Percentiles rank a stretch among this genome's conserved stretches.
Evolutionary conservation across 2,888 invertebrate genomes (phyloP).

Genomic region (Osedax frankpressi): DNA sequence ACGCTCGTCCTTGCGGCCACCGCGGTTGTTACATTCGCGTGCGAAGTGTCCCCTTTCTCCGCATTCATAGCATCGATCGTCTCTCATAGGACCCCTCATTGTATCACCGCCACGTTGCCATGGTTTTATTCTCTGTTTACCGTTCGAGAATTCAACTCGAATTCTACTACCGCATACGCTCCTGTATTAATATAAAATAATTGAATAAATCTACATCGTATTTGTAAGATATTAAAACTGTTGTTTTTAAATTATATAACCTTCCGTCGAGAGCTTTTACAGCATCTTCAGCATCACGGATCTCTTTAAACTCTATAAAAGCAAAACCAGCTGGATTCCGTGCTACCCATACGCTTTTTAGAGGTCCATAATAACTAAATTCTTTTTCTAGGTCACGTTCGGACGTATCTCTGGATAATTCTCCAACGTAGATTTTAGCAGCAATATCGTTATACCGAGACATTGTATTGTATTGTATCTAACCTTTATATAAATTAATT

Average conservation of each 20-base stretch:
- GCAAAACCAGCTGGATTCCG: slow-evolving; percentile 57
- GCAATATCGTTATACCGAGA: no score
- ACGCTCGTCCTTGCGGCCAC: background rate
- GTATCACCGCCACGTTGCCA: slow-evolving; percentile 23
- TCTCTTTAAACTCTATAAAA: slow-evolving; percentile 77
- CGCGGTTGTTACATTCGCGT: slow-evolving; percentile 57
- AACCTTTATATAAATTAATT: no score
- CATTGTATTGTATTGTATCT: no score
- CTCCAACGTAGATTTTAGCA: slow-evolving; percentile 23
- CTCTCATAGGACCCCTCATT: slow-evolving; percentile 40
- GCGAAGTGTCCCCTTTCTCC: slow-evolving; percentile 86
- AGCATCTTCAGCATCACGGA: slow-evolving; percentile 76
- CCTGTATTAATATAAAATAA: background rate
- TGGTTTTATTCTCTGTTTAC: slow-evolving; percentile 5
- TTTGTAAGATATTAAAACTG: background rate
- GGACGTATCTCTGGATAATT: slow-evolving; percentile 25
- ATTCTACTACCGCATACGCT: slow-evolving; percentile 64
- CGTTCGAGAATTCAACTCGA: slow-evolving; percentile 58
- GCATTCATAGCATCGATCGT: slow-evolving; percentile 85
- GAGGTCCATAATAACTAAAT: slow-evolving; percentile 41
- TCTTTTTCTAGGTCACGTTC: slow-evolving; percentile 25
- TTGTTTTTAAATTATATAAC: slow-evolving; percentile 43
- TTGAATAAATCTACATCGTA: background rate
- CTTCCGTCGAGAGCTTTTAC: slow-evolving; percentile 69
- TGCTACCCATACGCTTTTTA: slow-evolving; percentile 42